Evolutionary conservation across 2,113 vertebrate genomes (phyloP).

Genomic region (Caranx melampygus): DNA sequence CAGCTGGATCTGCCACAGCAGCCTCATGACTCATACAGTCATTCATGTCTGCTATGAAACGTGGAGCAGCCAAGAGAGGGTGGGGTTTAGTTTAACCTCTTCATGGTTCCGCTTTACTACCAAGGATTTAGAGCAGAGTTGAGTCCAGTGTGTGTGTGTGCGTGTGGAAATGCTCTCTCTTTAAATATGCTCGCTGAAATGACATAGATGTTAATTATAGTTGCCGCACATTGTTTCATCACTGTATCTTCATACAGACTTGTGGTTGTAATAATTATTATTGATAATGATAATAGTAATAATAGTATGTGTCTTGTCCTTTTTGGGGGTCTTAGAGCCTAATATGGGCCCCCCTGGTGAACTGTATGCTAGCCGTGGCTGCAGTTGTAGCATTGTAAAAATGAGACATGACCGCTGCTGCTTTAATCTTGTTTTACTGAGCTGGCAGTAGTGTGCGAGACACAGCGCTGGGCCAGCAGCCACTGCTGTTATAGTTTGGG

Average conservation of each 20-base stretch:
- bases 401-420: not conserved
- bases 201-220: not conserved
- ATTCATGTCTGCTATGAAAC: constrained; percentile 15
- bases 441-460: not conserved
- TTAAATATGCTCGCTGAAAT: not conserved
- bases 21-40: constrained; percentile 31
- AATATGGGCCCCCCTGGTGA: not conserved
- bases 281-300: too few relatives aligned
- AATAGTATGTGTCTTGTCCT: not conserved
- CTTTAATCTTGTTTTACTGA: not conserved
- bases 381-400: not conserved
- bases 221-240: not conserved
- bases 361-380: not conserved
- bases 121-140: constrained; percentile 16
- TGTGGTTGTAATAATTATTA: not conserved
- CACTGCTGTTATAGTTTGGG: not conserved
- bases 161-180: not conserved
- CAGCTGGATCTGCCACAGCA: constrained; percentile 37
- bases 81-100: constrained; percentile 33
- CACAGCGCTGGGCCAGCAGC: not conserved
- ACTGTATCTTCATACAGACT: not conserved
- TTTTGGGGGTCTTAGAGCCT: not conserved
- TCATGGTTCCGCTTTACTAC: constrained; percentile 20
- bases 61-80: constrained; percentile 26
- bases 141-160: not conserved